A percentile compares a stretch with the other conserved stretches of the same genome.
phyloP scores from a whole-genome alignment of 2,888 invertebrate genomes.

The Esperia sulphurella region DNA sequence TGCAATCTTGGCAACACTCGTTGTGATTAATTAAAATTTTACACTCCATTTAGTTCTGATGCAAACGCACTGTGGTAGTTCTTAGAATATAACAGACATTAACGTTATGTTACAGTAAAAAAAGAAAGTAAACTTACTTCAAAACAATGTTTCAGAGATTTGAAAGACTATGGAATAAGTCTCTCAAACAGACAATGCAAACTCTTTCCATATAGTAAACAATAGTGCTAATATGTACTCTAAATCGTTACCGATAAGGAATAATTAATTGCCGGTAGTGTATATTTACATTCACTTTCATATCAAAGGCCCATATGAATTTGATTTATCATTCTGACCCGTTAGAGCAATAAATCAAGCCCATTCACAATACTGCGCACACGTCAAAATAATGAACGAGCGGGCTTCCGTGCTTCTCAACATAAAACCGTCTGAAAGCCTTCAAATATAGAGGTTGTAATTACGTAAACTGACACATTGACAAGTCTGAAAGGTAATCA shows the following conservation, averaged over 20 bases:
- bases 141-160: too few species aligned
- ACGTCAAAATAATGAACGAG: constrained; percentile 55
- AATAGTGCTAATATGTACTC: neutral
- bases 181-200: constrained; percentile 11
- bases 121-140: too few species aligned
- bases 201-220: neutral
- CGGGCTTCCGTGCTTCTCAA: constrained; percentile 54
- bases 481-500: constrained; percentile 78
- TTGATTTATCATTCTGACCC: constrained; percentile 61
- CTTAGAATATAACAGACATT: too few species aligned
- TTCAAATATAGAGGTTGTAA: constrained; percentile 62
- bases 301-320: constrained; percentile 41
- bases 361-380: constrained; percentile 46
- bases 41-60: constrained; percentile 25
- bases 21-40: constrained; percentile 27
- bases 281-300: constrained; percentile 49
- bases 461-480: constrained; percentile 76
- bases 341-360: constrained; percentile 61
- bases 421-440: constrained; percentile 59
- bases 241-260: neutral
- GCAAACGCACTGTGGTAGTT: too few species aligned
- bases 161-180: too few species aligned
- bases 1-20: constrained; percentile 1
- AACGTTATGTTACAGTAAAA: too few species aligned
- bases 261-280: constrained; percentile 51